phyloP scores from a whole-genome alignment of 1,140 invertebrate species.

The Meteorus sp. region DNA sequence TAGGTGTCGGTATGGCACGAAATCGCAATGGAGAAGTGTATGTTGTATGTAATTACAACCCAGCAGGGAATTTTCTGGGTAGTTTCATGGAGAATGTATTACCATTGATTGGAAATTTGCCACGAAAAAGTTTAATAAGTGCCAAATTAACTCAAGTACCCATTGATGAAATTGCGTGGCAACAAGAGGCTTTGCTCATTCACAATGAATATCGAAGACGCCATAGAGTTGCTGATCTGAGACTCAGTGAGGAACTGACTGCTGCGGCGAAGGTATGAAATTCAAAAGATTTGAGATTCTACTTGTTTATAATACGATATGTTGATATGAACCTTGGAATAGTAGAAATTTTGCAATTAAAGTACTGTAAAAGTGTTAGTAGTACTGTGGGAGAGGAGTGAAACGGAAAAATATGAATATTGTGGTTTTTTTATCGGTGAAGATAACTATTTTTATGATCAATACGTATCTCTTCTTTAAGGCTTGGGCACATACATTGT shows the following conservation, averaged over 20 bases:
- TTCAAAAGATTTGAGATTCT: slow-evolving; percentile 33
- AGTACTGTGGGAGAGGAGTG: no score
- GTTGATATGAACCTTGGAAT: no score
- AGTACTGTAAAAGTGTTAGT: no score
- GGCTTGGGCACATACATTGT: slow-evolving; percentile 76
- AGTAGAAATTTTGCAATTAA: no score
- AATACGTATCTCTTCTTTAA: slow-evolving; percentile 35
- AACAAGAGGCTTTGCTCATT: slow-evolving; percentile 66
- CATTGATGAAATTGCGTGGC: slow-evolving; percentile 59
- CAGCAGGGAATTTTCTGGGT: slow-evolving; percentile 82
- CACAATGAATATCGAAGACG: slow-evolving; percentile 79
- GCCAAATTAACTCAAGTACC: slow-evolving; percentile 29
- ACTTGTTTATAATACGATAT: slow-evolving; percentile 11
- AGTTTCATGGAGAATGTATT: slow-evolving; percentile 77
- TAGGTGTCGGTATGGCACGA: slow-evolving; percentile 77
- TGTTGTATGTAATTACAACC: slow-evolving; percentile 85
- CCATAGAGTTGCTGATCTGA: slow-evolving; percentile 70
- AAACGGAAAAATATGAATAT: slow-evolving; percentile 1
- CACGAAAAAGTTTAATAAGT: slow-evolving; percentile 40
- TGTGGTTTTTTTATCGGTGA: not conserved
- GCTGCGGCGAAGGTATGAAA: slow-evolving; percentile 62
- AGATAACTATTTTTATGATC: not conserved
- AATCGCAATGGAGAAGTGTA: slow-evolving; percentile 72
- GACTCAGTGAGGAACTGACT: slow-evolving; percentile 62
- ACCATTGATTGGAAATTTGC: slow-evolving; percentile 54